phyloP scores from a whole-genome alignment of 2,797 vertebrate species.

The Acipenser transmontanus region DNA sequence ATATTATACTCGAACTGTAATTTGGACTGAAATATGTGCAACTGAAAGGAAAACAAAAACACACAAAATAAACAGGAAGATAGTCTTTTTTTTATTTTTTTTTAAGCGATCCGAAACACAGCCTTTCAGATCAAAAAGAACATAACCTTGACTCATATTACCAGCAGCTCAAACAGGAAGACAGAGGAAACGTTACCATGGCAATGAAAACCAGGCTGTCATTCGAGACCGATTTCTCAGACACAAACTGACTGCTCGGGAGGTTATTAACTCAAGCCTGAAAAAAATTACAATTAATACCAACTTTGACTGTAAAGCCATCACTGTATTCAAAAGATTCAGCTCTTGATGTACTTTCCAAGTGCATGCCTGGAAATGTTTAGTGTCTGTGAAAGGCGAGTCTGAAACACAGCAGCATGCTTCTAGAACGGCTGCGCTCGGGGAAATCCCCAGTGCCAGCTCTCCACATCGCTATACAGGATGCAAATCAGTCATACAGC shows the following conservation, averaged over 20 bases:
- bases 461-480: not conserved
- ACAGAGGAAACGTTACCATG: conserved; percentile 78
- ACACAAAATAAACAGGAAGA: too few species aligned
- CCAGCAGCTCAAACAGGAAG: conserved; percentile 69
- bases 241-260: not conserved
- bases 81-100: too few species aligned
- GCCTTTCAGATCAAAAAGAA: conserved; percentile 38
- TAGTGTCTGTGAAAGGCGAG: too few species aligned
- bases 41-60: too few species aligned
- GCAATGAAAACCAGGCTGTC: conserved; percentile 80
- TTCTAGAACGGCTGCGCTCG: not conserved
- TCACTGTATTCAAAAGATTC: too few species aligned
- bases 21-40: too few species aligned
- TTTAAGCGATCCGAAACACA: not conserved
- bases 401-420: too few species aligned
- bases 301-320: too few species aligned
- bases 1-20: too few species aligned
- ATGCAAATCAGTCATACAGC: not conserved
- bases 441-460: not conserved
- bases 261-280: not conserved
- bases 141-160: conserved; percentile 78
- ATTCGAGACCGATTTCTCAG: conserved; percentile 68
- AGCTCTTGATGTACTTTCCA: too few species aligned
- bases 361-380: too few species aligned
- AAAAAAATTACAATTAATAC: not conserved